Percentiles rank a stretch among this genome's conserved stretches.
Conservation (phyloP, 2,113 vertebrate genomes). For the Benitochromis conjunctus region DNA sequence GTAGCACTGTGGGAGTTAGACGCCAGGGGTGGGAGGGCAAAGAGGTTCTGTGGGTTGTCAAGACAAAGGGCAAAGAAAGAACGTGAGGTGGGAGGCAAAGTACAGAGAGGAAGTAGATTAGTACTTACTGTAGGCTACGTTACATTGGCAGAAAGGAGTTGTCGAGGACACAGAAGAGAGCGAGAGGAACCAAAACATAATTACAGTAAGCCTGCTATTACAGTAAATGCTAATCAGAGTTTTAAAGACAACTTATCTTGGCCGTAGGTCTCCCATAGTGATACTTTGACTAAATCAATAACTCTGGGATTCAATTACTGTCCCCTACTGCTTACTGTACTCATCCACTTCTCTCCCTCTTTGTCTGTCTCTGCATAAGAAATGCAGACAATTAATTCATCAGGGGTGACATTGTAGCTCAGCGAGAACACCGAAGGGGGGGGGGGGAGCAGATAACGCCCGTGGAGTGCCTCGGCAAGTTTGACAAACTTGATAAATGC, state of each 20-base stretch:
- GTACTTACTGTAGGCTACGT: not conserved
- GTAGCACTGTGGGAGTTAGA: not conserved
- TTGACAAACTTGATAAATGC: slow-evolving; percentile 26
- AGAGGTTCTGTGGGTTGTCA: not conserved
- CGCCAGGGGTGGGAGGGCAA: not conserved
- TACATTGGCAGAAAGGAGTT: not conserved
- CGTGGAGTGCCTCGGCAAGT: not conserved
- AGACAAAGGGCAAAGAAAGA: slow-evolving; percentile 3
- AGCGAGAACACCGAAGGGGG: not conserved
- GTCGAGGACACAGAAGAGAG: not conserved
- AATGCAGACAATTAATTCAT: slow-evolving; percentile 43
- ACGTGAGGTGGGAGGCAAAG: not conserved
- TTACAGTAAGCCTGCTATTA: slow-evolving; percentile 35
- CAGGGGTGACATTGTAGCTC: slow-evolving; percentile 39
- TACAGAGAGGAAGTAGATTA: not conserved
- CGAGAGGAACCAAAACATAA: slow-evolving; percentile 19
- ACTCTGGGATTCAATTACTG: slow-evolving; percentile 54
- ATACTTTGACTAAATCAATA: slow-evolving; percentile 59
- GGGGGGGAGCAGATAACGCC: fast-evolving
- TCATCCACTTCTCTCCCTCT: not conserved
- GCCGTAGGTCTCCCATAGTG: slow-evolving; percentile 18
- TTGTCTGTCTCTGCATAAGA: slow-evolving; percentile 28
- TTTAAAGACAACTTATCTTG: slow-evolving; percentile 34
- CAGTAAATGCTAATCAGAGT: slow-evolving; percentile 54
- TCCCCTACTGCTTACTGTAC: slow-evolving; percentile 38